Base-by-base conservation (phyloP, 2,888 invertebrate genomes). In the Cerastis rubricosa region DNA sequence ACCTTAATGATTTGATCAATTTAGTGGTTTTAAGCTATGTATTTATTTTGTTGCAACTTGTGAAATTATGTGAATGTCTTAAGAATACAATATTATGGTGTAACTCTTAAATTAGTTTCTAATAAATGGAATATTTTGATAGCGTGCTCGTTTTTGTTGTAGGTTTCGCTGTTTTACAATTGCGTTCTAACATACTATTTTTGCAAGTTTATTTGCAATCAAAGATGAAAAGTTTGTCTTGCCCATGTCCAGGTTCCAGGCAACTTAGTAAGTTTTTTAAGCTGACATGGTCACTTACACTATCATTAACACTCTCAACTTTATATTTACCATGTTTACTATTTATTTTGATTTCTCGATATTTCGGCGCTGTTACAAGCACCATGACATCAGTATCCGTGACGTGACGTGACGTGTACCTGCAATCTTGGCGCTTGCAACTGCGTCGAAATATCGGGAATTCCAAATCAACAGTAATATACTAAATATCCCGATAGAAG, bases 11-110 rank as follows among this genome's bases (percentile, higher is more conserved):
- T 25, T 35, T n/a, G 0, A 61, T 45, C 66, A 57, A 80, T 80
- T 82, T 81, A 43, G 14, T 14, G 0, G 49, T 67, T 57, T 47
- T 43, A 3, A 19, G 6, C 7, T 40, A 47, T 12, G 9, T 47
- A 12, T 40, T 63, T 40, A 61, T 61, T 35, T 61, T 35, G 22
- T 54, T 54, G 40, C 43, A 76, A 63, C n/a, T 57, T 67, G 61
- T 70, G 45, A 59, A 74, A 81, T 63, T 29, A 61, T 49, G 9
- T 17, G 2, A 43, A 57, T 74, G 81, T n/a, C 47, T 64, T 45
- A 57, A 63, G 1, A 74, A 63, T 64, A 6, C 25, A 19, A 61
- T 45, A 69, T 49, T 67, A 51, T 80, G 81, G 47, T 81, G 75
- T 51, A 80, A 81, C 61, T 43, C 5, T 57, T 17, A 22, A 75